Conservation (phyloP, 2,888 invertebrate species). For the Meganola albula region DNA sequence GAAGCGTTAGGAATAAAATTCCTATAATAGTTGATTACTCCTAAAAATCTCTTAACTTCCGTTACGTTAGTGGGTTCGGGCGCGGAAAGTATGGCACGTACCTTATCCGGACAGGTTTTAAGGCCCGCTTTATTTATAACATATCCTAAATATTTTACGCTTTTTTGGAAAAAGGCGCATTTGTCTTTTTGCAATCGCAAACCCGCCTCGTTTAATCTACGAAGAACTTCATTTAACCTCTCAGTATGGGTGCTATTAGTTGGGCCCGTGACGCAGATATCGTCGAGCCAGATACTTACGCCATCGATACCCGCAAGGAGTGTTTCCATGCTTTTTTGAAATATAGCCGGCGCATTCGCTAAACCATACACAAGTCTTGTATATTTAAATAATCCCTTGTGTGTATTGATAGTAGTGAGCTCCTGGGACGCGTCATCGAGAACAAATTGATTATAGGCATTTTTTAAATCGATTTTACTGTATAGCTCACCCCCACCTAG, state of each 20-base stretch:
- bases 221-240: constrained; percentile 17
- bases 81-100: constrained; percentile 23
- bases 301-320: constrained; percentile 23
- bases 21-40: constrained; percentile 28
- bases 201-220: constrained; percentile 16
- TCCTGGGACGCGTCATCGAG: constrained; percentile 14
- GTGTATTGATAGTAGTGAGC: constrained; percentile 29
- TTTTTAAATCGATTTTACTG: constrained; percentile 10
- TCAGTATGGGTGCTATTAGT: constrained; percentile 5
- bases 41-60: constrained; percentile 25
- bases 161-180: constrained; percentile 1
- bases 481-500: not conserved
- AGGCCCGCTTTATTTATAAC: constrained; percentile 8
- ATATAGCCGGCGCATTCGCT: constrained; percentile 34
- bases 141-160: constrained; percentile 7
- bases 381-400: constrained; percentile 29
- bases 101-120: constrained; percentile 14
- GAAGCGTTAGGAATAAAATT: constrained; percentile 28
- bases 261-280: constrained; percentile 23
- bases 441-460: constrained; percentile 17
- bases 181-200: constrained; percentile 7
- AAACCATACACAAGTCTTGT: constrained; percentile 32
- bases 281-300: constrained; percentile 25
- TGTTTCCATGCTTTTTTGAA: constrained; percentile 37
- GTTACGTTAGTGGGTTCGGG: constrained; percentile 16